phyloP scores from a whole-genome alignment of 2,797 vertebrate species.

The Pachyuromys duprasi region DNA sequence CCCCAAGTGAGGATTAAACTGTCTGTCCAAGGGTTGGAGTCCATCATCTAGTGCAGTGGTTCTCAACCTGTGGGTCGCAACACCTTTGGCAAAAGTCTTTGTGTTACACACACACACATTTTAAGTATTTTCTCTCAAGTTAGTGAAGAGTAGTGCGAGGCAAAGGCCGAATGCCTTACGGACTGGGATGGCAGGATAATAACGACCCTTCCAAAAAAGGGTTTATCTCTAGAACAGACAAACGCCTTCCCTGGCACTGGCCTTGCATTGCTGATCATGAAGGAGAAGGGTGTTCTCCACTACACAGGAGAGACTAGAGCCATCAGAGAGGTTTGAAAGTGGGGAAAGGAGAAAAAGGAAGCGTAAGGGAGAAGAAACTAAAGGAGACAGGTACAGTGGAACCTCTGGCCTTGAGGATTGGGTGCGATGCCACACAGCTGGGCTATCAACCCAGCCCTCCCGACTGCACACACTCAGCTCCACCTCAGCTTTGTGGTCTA shows the following conservation, averaged over 20 bases:
- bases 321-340: background rate
- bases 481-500: background rate
- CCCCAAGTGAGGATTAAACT: background rate
- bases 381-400: background rate
- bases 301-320: background rate
- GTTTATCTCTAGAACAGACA: background rate
- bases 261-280: background rate
- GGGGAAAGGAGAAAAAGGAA: background rate
- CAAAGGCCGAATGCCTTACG: background rate
- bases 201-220: accelerated
- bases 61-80: background rate
- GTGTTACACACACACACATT: background rate
- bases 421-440: background rate
- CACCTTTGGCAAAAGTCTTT: background rate
- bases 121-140: background rate
- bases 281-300: background rate
- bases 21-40: background rate
- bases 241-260: background rate
- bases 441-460: background rate
- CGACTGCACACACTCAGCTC: background rate
- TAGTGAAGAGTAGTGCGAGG: background rate
- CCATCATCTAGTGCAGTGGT: background rate
- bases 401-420: background rate
- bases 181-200: background rate
- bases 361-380: accelerated